phyloP scores from a whole-genome alignment of 1,140 invertebrate species.

The Steinernema khuongi region DNA sequence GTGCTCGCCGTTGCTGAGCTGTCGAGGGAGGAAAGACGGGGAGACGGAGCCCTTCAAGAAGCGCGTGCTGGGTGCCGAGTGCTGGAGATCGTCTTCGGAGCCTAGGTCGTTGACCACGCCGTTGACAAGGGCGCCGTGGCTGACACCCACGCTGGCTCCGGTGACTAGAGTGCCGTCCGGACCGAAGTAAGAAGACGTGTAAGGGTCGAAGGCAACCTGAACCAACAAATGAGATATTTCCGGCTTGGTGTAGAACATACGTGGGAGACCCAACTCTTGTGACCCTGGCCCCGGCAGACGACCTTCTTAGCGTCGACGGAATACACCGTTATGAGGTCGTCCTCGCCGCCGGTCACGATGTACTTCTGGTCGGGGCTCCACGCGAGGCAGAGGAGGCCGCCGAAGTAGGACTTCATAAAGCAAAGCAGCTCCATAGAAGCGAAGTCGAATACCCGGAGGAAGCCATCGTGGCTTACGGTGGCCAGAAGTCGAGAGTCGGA shows the following conservation, averaged over 20 bases:
- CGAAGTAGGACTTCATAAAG: constrained; percentile 71
- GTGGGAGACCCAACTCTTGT: constrained; percentile 83
- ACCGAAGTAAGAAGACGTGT: constrained; percentile 63
- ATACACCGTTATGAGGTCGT: constrained; percentile 97
- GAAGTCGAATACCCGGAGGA: constrained; percentile 90
- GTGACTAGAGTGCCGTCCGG: neutral
- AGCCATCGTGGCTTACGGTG: constrained; percentile 75
- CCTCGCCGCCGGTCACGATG: constrained; percentile 92
- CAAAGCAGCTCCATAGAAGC: constrained; percentile 90
- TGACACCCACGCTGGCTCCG: neutral
- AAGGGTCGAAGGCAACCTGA: constrained; percentile 91
- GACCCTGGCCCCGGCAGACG: constrained; percentile 84
- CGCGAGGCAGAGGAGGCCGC: constrained; percentile 83
- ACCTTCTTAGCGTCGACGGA: constrained; percentile 79
- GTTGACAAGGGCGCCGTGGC: neutral
- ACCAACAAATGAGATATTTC: constrained; percentile 27
- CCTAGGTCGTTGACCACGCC: neutral
- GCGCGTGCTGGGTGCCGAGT: neutral
- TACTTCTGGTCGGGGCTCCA: constrained; percentile 95
- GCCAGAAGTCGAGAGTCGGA: constrained; percentile 83
- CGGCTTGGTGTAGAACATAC: neutral
- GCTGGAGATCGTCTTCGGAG: neutral
- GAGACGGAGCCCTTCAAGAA: neutral
- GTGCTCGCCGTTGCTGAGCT: neutral
- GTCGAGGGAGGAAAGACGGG: neutral